Conservation (phyloP, 2,888 invertebrate species). For the Polylopha cassiicola region DNA sequence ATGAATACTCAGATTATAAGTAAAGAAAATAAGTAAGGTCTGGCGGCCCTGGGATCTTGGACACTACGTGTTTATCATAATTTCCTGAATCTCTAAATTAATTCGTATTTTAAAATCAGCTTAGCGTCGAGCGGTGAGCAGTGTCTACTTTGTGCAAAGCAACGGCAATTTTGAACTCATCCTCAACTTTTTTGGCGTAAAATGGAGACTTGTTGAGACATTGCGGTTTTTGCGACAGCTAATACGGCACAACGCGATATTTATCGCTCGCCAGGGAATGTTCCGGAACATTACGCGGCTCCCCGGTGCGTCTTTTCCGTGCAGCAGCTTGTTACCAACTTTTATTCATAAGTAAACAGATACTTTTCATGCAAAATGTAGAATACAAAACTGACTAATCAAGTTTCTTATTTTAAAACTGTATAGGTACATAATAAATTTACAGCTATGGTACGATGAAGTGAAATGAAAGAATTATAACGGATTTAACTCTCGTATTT, state of each 20-base stretch:
- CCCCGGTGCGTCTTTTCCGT: constrained; percentile 51
- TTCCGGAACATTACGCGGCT: constrained; percentile 43
- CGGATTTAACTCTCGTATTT: too few species aligned
- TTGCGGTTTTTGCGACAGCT: constrained; percentile 45
- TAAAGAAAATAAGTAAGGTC: too few species aligned
- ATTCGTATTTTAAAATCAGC: too few species aligned
- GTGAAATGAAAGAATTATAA: too few species aligned
- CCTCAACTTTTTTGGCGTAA: constrained; percentile 20
- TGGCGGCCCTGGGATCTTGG: too few species aligned
- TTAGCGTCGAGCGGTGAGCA: not conserved
- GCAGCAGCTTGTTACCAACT: constrained; percentile 36
- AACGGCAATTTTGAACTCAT: constrained; percentile 16
- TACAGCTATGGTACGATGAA: too few species aligned
- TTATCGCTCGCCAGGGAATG: constrained; percentile 57
- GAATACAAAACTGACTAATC: too few species aligned
- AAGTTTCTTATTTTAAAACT: constrained; percentile 4
- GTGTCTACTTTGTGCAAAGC: not conserved
- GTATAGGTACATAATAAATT: too few species aligned
- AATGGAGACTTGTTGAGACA: constrained; percentile 29
- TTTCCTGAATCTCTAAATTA: too few species aligned
- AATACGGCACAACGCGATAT: constrained; percentile 43
- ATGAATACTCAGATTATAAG: too few species aligned
- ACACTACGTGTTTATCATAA: too few species aligned
- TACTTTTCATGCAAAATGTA: constrained; percentile 23
- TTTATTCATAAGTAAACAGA: constrained; percentile 43